A percentile compares a stretch with the other conserved stretches of the same genome.
phyloP scores from a whole-genome alignment of 2,113 vertebrate species.

The Dipodomys spectabilis region DNA sequence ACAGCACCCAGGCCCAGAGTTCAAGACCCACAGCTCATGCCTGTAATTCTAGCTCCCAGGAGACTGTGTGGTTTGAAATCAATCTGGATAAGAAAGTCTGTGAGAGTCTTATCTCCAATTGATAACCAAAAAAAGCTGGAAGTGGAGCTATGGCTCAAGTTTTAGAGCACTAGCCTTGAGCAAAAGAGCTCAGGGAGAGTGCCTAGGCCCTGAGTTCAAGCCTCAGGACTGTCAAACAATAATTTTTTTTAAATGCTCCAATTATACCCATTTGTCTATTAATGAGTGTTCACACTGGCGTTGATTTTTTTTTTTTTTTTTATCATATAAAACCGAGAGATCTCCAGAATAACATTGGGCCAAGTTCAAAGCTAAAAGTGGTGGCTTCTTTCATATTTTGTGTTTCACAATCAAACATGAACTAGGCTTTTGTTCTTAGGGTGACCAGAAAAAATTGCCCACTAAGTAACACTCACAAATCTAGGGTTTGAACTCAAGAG shows the following conservation, averaged over 20 bases:
- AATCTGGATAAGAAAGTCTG: too few species aligned
- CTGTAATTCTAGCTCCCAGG: too few species aligned
- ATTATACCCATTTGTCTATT: neutral
- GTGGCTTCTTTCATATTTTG: slow-evolving; percentile 20
- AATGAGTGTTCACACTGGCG: neutral
- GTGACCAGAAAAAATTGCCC: neutral
- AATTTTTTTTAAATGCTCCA: neutral
- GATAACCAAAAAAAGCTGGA: too few species aligned
- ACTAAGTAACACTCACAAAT: neutral
- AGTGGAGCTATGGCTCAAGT: too few species aligned
- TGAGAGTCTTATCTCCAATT: too few species aligned
- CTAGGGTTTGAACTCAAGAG: neutral
- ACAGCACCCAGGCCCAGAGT: too few species aligned
- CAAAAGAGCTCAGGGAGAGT: too few species aligned
- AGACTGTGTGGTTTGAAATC: too few species aligned
- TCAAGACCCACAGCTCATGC: too few species aligned
- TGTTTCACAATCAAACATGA: slow-evolving; percentile 21
- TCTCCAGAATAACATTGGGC: neutral
- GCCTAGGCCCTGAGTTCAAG: too few species aligned
- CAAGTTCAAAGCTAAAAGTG: slow-evolving; percentile 35
- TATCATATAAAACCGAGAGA: neutral
- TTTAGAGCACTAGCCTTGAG: too few species aligned
- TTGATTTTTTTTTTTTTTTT: neutral
- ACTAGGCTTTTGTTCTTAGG: neutral
- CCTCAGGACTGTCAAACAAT: too few species aligned